phyloP scores from a whole-genome alignment of 2,797 vertebrate species.

The Pangasius larnaudii region DNA sequence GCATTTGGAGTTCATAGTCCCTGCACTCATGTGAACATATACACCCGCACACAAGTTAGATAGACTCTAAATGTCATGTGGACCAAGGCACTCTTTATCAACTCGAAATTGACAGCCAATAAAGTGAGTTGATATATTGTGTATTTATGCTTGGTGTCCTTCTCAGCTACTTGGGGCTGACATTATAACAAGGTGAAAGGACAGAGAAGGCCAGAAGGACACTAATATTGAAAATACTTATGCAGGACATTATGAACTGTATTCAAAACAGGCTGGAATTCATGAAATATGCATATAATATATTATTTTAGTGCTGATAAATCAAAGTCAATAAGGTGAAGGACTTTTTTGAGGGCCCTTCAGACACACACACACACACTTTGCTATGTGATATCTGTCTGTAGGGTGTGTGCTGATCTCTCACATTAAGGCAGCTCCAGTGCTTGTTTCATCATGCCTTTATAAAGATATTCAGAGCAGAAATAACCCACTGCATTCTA shows the following conservation, averaged over 20 bases:
- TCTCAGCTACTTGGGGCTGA: not conserved
- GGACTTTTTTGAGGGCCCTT: slow-evolving; percentile 54
- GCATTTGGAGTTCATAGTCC: slow-evolving; percentile 34
- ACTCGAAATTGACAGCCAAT: slow-evolving; percentile 37
- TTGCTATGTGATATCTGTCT: not conserved
- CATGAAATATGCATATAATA: slow-evolving; percentile 35
- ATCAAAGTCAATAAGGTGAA: slow-evolving; percentile 29
- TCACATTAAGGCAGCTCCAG: slow-evolving; percentile 5
- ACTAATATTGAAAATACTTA: slow-evolving; percentile 35
- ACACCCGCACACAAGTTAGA: slow-evolving; percentile 16
- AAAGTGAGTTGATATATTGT: slow-evolving; percentile 34
- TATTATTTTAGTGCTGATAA: slow-evolving; percentile 16
- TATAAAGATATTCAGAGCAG: slow-evolving; percentile 29
- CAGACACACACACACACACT: slow-evolving; percentile 20
- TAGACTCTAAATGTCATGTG: slow-evolving; percentile 24
- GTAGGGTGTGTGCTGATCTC: slow-evolving; percentile 13
- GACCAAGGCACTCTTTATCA: slow-evolving; percentile 38
- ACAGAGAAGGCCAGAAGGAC: slow-evolving; percentile 23
- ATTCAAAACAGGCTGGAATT: slow-evolving; percentile 29
- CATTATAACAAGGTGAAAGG: slow-evolving; percentile 31
- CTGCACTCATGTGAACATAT: not conserved
- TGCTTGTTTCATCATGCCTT: slow-evolving; percentile 30
- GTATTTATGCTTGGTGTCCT: slow-evolving; percentile 16
- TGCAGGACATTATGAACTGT: slow-evolving; percentile 24
- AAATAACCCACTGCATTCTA: slow-evolving; percentile 6